Evolutionary conservation across 2,797 vertebrate species (phyloP).

Genomic region (Anas flavirostris): DNA sequence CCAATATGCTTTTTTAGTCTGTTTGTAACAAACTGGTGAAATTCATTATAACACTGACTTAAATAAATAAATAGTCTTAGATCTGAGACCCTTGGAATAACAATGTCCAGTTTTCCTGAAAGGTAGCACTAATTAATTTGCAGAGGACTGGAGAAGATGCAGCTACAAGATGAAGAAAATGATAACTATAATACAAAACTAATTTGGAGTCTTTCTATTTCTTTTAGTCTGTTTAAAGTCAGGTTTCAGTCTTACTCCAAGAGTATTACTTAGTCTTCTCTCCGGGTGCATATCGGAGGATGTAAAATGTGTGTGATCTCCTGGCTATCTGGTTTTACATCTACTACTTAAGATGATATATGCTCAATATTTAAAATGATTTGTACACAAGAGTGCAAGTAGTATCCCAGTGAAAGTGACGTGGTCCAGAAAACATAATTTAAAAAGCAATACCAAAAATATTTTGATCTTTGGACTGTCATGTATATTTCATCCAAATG

Average conservation of each 20-base stretch:
- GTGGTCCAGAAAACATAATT: background rate
- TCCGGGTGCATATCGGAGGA: background rate
- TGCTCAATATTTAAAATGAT: background rate
- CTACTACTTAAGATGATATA: background rate
- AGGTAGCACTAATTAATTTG: background rate
- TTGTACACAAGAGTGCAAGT: background rate
- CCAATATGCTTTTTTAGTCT: background rate
- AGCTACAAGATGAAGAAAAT: background rate
- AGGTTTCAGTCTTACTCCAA: background rate
- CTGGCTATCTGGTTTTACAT: background rate
- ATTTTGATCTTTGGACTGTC: background rate
- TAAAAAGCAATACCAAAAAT: background rate
- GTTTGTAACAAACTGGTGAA: background rate
- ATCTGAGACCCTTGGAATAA: background rate
- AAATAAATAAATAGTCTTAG: background rate
- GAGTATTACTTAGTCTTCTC: background rate
- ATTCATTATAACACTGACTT: background rate
- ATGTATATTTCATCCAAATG: background rate
- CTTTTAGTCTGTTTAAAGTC: background rate
- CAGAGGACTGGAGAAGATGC: background rate
- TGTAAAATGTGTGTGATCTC: background rate
- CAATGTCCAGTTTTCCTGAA: background rate
- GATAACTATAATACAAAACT: background rate
- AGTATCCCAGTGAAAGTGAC: background rate
- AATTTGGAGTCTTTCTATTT: background rate